These are phyloP conservation scores for Apogon talboti DNA, from an alignment of 2,797 vertebrate species.

Conservation along the genomic window DNA sequence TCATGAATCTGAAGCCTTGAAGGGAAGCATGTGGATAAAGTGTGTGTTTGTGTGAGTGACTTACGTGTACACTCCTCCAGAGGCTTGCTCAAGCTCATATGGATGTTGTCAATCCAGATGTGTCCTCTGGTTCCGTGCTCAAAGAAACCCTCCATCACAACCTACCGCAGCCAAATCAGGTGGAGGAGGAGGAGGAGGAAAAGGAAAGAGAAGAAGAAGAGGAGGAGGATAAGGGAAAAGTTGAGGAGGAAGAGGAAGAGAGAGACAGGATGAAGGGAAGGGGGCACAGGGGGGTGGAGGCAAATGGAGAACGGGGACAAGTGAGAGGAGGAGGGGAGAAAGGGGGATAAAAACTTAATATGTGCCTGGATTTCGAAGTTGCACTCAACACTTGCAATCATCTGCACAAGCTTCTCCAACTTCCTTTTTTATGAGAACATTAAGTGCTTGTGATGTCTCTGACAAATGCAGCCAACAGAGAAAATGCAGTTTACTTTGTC, in stretches of 20 bases:
- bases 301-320: constrained; percentile 45
- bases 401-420: constrained; percentile 25
- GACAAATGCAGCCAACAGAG: constrained; percentile 52
- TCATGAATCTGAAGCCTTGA: not conserved
- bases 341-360: constrained; percentile 69
- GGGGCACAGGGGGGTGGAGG: constrained; percentile 21
- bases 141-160: constrained; percentile 94
- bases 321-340: constrained; percentile 43
- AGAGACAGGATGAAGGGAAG: constrained; percentile 37
- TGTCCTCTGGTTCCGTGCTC: constrained; percentile 88
- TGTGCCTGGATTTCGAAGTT: constrained; percentile 58
- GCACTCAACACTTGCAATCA: constrained; percentile 51
- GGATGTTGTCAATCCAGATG: constrained; percentile 94
- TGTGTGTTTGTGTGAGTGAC: constrained; percentile 61
- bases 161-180: constrained; percentile 74
- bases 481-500: constrained; percentile 28
- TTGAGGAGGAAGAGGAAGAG: constrained; percentile 33
- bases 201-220: not conserved
- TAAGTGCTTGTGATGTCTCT: constrained; percentile 56
- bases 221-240: constrained; percentile 12
- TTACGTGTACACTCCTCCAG: constrained; percentile 95
- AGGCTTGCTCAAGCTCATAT: constrained; percentile 88
- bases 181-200: constrained; percentile 22
- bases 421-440: constrained; percentile 67
- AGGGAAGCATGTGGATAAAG: not conserved